Evolutionary conservation across 2,888 invertebrate species (phyloP).

Genomic region (Steromphala cineraria): DNA sequence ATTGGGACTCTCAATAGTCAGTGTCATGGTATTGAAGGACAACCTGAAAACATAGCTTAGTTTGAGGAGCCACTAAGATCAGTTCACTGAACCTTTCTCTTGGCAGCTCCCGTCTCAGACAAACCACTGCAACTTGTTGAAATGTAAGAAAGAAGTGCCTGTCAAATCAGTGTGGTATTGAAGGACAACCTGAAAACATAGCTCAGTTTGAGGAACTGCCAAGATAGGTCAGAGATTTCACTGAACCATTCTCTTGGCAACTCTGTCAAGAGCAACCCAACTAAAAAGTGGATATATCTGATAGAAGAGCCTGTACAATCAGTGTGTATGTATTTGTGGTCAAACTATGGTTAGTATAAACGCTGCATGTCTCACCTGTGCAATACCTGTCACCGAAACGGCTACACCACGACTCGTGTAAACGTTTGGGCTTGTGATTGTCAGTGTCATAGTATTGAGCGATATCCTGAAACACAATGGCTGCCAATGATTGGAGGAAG

Average conservation of each 20-base stretch:
- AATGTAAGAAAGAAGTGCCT: constrained; percentile 95
- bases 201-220: too few species aligned
- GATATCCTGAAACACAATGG: constrained; percentile 83
- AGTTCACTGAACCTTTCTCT: too few species aligned
- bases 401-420: constrained; percentile 98
- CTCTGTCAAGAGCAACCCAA: too few species aligned
- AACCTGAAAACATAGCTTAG: constrained; percentile 80
- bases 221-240: too few species aligned
- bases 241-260: too few species aligned
- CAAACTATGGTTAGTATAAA: too few species aligned
- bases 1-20: constrained; percentile 95
- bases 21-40: constrained; percentile 96
- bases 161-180: constrained; percentile 97
- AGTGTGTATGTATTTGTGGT: too few species aligned
- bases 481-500: too few species aligned
- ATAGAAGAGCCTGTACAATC: too few species aligned
- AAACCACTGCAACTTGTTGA: constrained; percentile 97
- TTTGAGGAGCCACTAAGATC: too few species aligned
- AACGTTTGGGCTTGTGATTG: constrained; percentile 95
- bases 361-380: constrained; percentile 83
- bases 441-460: constrained; percentile 96
- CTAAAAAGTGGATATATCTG: too few species aligned
- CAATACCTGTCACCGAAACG: constrained; percentile 97
- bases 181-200: constrained; percentile 85
- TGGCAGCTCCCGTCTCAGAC: constrained; percentile 95